Base-by-base conservation (phyloP, 2,888 invertebrate genomes). In the Drosophila tanythrix region DNA sequence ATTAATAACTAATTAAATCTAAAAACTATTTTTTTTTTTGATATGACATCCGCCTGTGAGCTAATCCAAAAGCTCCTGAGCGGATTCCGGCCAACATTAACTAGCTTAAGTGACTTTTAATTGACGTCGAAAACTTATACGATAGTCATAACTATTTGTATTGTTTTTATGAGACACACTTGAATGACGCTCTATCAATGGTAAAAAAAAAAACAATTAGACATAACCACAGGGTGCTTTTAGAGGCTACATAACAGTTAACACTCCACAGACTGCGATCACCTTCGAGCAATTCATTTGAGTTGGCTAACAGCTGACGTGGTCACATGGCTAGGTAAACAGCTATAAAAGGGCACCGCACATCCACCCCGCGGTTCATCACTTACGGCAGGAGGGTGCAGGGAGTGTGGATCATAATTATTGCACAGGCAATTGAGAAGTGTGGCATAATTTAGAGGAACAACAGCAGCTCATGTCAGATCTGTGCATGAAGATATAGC, bases 361-460 rank as follows among this genome's bases (percentile, higher is more conserved):
- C 56, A 59, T 21, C 55, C 35, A 40, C 11, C 48, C 61, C 56
- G 52, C 43, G 52, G 59, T 38, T 51, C 38, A 57, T 48, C 60
- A 70, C 52, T 62, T 55, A 52, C 58, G 52, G 43, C 61, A 27
- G 33, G 25, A 66, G 85, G 72, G 82, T 83, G 84, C 51, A 53
- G 50, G 29, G 63, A 58, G n/a, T 8, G n/a, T 35, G 8, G 66
- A 73, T 70, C 65, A 62, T 57, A 77, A 72, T 69, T 46, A 78
- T 83, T 76, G 71, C 69, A 66, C 70, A 70, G 70, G 70, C 74
- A 71, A 85, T 88, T 70, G 74, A 59, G 75, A 77, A 87, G 79
- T 84, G 88, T 87, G 88, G 74, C 70, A 84, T 79, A 83, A 76
- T 70, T 84, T 68, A 83, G 60, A 62, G 60, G 61, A 62, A 77